A percentile compares a stretch with the other conserved stretches of the same genome.
Evolutionary conservation across 1,140 invertebrate species (phyloP).

Genomic region (Nilaparvata lugens): DNA sequence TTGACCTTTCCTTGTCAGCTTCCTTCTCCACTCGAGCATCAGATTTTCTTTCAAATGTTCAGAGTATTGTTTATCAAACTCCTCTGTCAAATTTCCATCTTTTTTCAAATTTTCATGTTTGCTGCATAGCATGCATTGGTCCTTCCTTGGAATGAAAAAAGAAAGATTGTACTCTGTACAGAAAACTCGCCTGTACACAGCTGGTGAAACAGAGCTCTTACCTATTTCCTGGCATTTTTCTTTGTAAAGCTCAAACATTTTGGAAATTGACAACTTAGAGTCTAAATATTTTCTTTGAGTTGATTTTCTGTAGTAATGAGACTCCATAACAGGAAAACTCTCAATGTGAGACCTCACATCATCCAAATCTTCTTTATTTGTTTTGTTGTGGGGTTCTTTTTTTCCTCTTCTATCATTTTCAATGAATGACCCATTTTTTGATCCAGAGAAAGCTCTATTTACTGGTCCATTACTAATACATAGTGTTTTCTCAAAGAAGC

Average conservation of each 20-base stretch:
- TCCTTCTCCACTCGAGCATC: constrained; percentile 1
- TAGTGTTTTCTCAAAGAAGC: no score
- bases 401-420: no score
- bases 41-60: constrained; percentile 4
- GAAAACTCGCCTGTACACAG: constrained; percentile 3
- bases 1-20: neutral
- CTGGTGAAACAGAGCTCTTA: neutral
- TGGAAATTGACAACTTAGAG: constrained; percentile 1
- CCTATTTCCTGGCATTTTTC: neutral
- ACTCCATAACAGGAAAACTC: constrained; percentile 1
- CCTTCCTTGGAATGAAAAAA: constrained; percentile 8
- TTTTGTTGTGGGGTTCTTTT: no score
- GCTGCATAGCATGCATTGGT: constrained; percentile 5
- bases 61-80: neutral
- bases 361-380: no score
- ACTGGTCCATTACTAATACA: no score
- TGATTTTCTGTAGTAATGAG: constrained; percentile 4
- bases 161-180: constrained; percentile 5
- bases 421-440: no score
- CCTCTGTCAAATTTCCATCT: neutral
- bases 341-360: neutral
- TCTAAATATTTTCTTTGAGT: constrained; percentile 9
- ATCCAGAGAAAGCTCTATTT: no score
- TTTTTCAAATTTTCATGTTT: neutral
- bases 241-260: constrained; percentile 7